Evolutionary conservation across 2,888 invertebrate genomes (phyloP), one percentile per base, ranked within the genome.

Genomic region (Tenthredo notha): DNA sequence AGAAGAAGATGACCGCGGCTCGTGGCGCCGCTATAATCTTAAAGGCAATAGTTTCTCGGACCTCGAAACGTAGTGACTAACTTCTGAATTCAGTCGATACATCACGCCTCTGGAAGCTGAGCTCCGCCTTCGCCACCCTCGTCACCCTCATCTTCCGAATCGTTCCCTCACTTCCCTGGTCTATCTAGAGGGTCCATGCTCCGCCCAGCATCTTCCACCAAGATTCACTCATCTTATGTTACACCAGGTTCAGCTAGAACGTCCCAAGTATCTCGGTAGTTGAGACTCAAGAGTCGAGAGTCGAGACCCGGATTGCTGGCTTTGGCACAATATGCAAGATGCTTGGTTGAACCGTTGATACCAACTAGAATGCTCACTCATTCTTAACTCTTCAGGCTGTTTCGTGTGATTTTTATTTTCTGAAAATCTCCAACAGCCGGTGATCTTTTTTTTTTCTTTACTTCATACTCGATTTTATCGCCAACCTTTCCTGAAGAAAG

Each of bases 71-170:
- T 67, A 33, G 21, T 80, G 75, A 83, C 58, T 74, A 84, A 87
- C 86, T 85, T 87, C 86, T 89, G 90, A 91, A 91, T 92, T 91
- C 91, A 90, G 91, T 91, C 92, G 92, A 92, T 92, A 92, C 91
- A 92, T 92, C 92, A 91, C 92, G 91, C 91, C 90, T 91, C 91
- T 91, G 91, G 89, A 90, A 90, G 89, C 86, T 86, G 87, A 54
- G 91, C 91, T 87, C 91, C 91, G 91, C 91, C 91, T 87, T 88
- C 88, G 87, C 90, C 91, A 89, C 91, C 91, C 90, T 88, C 65
- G 25, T 61, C 65, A 61, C 67, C 82, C 70, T 83, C 83, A 83
- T 67, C 80, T 80, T 40, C 61, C 58, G 2, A 0, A 33, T 40
- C 83, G 50, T 65, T 50, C 25, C 77, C 77, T 47, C 50, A 2